These are phyloP conservation scores for Rhadinocentrus ornatus DNA, from an alignment of 2,797 vertebrate genomes.

Conservation along the genomic window DNA sequence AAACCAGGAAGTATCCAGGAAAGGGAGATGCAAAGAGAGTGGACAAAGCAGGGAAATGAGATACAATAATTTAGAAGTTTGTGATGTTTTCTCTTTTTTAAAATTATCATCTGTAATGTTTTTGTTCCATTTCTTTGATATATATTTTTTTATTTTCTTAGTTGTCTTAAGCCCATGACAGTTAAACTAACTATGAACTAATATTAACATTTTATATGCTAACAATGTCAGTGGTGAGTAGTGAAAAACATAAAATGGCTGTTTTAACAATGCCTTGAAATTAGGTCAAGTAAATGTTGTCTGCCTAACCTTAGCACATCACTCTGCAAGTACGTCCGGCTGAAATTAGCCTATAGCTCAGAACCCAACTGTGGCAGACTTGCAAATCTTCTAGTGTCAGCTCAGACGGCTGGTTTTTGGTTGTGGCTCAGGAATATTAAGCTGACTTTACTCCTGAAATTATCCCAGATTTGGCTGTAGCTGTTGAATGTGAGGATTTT, in stretches of 20 bases:
- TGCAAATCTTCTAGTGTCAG: not conserved
- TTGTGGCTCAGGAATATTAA: too few species aligned
- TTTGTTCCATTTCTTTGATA: not conserved
- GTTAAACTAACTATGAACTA: not conserved
- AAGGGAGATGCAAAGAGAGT: not conserved
- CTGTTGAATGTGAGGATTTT: not conserved
- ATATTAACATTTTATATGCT: not conserved
- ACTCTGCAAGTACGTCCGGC: not conserved
- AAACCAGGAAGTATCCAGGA: constrained; percentile 2
- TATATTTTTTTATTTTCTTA: not conserved
- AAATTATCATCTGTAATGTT: not conserved
- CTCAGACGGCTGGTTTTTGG: not conserved
- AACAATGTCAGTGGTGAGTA: not conserved
- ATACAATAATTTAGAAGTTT: not conserved
- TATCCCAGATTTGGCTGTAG: not conserved
- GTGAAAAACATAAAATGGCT: not conserved
- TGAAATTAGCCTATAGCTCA: not conserved
- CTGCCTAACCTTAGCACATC: not conserved
- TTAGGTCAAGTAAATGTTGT: not conserved
- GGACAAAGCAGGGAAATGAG: not conserved
- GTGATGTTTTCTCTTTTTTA: not conserved
- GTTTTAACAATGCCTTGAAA: not conserved
- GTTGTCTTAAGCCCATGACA: not conserved
- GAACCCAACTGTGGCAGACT: not conserved
- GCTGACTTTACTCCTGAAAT: not conserved